Base-by-base conservation (phyloP, 1,140 invertebrate species). In the Drosophila sp. region DNA sequence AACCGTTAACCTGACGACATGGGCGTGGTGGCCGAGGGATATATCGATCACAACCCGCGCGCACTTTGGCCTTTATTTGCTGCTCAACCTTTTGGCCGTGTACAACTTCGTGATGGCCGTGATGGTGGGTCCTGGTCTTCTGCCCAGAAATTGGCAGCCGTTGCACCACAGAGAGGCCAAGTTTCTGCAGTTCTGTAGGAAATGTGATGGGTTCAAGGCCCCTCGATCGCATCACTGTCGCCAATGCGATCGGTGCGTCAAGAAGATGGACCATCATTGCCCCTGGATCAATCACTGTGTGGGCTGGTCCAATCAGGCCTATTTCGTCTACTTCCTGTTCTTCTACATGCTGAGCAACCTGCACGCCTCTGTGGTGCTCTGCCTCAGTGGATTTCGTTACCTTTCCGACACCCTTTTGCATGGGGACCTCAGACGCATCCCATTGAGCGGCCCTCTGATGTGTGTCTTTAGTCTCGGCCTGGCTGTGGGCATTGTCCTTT, bases 181-280 rank as follows among this genome's bases (percentile, higher is more conserved):
- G 16, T 73, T 94, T 80, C 92, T 99, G 62, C 98, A 99, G 87
- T 98, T 93, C 90, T 99, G 98, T 93, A 92, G 92, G 59, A 92
- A 95, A 14, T 99, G 98, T 91, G 92, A 97, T 82, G 97, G 97
- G 1, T 99, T 95, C 81, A 99, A 99, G 94, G 96, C 97, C 25
- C 98, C 98, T 0, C 93, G 98, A 90, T 95, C 97, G 72, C 98
- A 99, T 94, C 98, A 99, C 92, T 99, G 98, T 92, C 94, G 97
- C 80, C 98, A 98, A 94, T 99, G 98, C 96, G 94, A 95, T 63
- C 93, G 95, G 32, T 99, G 98, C 93, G 95, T 99, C 0, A 94
- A 97, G 90, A 99, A 99, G 94, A 99, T 99, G 97, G 98, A 99
- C 92, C 97, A 98, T 92, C 97, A 98, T 92, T 98, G 97, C 92